These are phyloP conservation scores for Melanostigma gelatinosum DNA, from an alignment of 2,113 vertebrate species.

Conservation along the genomic window DNA sequence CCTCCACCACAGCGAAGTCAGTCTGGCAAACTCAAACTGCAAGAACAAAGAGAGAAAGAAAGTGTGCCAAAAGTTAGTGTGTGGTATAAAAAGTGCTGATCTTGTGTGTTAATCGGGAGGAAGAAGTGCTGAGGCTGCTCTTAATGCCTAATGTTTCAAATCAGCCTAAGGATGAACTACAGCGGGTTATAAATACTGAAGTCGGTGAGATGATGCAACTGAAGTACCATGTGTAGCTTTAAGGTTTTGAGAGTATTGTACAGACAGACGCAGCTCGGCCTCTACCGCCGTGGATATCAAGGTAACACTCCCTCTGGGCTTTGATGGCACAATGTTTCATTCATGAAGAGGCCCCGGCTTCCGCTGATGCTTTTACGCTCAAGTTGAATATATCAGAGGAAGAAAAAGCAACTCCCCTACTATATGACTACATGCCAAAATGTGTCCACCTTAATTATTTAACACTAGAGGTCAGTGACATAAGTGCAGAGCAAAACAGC, in stretches of 20 bases:
- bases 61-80: conserved; percentile 51
- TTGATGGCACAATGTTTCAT: conserved; percentile 62
- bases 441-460: conserved; percentile 57
- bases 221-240: conserved; percentile 17
- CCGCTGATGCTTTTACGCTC: conserved; percentile 20
- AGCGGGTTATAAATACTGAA: conserved; percentile 62
- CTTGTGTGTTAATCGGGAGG: conserved; percentile 44
- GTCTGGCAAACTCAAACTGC: conserved; percentile 31
- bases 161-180: conserved; percentile 59
- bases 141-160: conserved; percentile 63
- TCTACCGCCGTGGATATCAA: conserved; percentile 25
- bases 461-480: conserved; percentile 35
- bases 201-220: conserved; percentile 59
- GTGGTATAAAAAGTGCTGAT: conserved; percentile 75
- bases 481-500: conserved; percentile 25
- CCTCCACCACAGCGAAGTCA: conserved; percentile 23
- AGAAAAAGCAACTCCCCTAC: conserved; percentile 29
- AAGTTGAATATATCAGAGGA: conserved; percentile 46
- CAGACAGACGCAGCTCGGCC: conserved; percentile 16
- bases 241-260: conserved; percentile 29
- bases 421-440: conserved; percentile 42
- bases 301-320: conserved; percentile 47
- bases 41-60: conserved; percentile 38
- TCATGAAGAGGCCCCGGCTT: conserved; percentile 52
- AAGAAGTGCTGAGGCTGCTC: conserved; percentile 73